A percentile compares a stretch with the other conserved stretches of the same genome.
Conservation (phyloP, 1,140 invertebrate species). For the Drosophila cardini region DNA sequence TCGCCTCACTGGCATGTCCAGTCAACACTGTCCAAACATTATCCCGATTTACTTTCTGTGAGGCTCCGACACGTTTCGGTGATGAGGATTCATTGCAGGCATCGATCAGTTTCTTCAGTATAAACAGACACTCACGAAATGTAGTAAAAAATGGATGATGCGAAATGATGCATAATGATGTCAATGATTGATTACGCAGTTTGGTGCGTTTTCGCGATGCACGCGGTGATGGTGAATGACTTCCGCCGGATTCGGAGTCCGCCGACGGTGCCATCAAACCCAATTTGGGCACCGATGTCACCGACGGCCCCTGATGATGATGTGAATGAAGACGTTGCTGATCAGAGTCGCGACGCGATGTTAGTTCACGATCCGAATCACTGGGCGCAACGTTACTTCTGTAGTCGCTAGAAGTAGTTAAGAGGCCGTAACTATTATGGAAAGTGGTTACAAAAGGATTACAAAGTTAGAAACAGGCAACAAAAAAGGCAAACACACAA, state of each 20-base stretch:
- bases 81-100: slow-evolving; percentile 97
- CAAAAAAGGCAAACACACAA: slow-evolving; percentile 8
- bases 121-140: slow-evolving; percentile 98
- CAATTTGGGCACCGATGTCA: slow-evolving; percentile 86
- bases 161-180: slow-evolving; percentile 98
- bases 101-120: slow-evolving; percentile 97
- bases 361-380: slow-evolving; percentile 92
- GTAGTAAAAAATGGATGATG: slow-evolving; percentile 99
- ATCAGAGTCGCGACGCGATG: slow-evolving; percentile 89
- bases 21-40: slow-evolving; percentile 96
- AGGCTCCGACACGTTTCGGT: slow-evolving; percentile 94
- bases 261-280: slow-evolving; percentile 89
- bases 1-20: slow-evolving; percentile 89
- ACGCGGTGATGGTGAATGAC: slow-evolving; percentile 93
- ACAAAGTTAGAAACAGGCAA: neutral
- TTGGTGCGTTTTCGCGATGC: slow-evolving; percentile 92
- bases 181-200: slow-evolving; percentile 95
- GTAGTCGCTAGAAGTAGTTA: slow-evolving; percentile 92
- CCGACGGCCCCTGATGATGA: slow-evolving; percentile 35
- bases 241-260: slow-evolving; percentile 94
- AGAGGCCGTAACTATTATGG: slow-evolving; percentile 85
- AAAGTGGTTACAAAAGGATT: slow-evolving; percentile 60
- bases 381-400: slow-evolving; percentile 94
- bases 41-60: slow-evolving; percentile 90
- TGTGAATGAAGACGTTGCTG: slow-evolving; percentile 67